phyloP scores from a whole-genome alignment of 64 coral and sea anemone genomes.

The Montipora cactus region DNA sequence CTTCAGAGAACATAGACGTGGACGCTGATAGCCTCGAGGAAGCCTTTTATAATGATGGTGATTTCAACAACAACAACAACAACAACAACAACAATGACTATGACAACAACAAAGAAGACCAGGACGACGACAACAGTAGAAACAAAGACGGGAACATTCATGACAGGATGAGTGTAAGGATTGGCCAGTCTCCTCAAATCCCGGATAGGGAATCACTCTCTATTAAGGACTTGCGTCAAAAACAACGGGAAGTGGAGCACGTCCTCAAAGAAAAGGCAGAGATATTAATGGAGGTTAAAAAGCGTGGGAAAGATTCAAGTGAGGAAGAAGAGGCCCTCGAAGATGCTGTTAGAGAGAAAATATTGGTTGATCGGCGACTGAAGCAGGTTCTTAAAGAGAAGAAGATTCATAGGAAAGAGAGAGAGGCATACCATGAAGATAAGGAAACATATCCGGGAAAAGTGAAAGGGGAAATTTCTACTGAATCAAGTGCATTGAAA shows the following conservation, averaged over 20 bases:
- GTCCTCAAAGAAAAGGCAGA: constrained; percentile 5
- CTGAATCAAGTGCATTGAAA: not conserved
- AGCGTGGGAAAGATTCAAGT: not conserved
- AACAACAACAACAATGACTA: not conserved
- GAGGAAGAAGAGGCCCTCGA: constrained; percentile 14
- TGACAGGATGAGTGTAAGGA: not conserved
- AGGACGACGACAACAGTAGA: too few species aligned
- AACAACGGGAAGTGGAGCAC: not conserved
- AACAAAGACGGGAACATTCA: not conserved
- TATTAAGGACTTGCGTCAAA: not conserved
- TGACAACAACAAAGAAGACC: too few species aligned
- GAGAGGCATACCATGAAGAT: not conserved
- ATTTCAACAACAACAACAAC: not conserved
- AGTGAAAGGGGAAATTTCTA: not conserved
- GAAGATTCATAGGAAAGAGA: not conserved
- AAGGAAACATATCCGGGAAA: not conserved
- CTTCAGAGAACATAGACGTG: constrained; percentile 5
- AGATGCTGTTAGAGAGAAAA: not conserved
- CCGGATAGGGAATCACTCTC: not conserved
- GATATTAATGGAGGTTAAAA: constrained; percentile 17
- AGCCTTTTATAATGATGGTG: not conserved
- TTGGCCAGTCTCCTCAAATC: not conserved
- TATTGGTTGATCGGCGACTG: not conserved
- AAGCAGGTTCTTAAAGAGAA: not conserved
- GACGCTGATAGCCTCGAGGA: constrained; percentile 16